Percentiles rank a stretch among this genome's conserved stretches.
Conservation (phyloP, 1,140 invertebrate genomes). For the Ooceraea biroi region DNA sequence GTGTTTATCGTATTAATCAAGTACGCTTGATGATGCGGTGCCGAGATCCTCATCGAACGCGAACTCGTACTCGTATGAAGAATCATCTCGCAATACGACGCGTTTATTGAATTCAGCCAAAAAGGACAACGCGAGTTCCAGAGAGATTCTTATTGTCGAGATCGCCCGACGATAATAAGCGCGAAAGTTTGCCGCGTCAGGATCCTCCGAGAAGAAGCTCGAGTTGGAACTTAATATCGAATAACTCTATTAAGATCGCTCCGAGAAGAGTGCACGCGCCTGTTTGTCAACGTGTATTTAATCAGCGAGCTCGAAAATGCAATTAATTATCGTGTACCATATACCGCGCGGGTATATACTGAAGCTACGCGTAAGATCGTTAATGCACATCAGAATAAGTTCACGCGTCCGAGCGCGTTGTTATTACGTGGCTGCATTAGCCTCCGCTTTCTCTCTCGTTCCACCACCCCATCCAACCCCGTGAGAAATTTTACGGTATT, state of each 20-base stretch:
- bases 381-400: slow-evolving; percentile 47
- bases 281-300: slow-evolving; percentile 51
- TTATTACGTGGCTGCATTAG: slow-evolving; percentile 27
- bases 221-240: slow-evolving; percentile 31
- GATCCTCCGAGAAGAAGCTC: neutral
- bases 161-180: neutral
- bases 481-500: slow-evolving; percentile 29
- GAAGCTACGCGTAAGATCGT: slow-evolving; percentile 26
- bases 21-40: slow-evolving; percentile 16
- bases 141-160: slow-evolving; percentile 1
- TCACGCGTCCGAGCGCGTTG: slow-evolving; percentile 17
- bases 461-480: no score
- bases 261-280: neutral
- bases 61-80: neutral
- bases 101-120: slow-evolving; percentile 2
- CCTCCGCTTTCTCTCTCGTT: neutral
- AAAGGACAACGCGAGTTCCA: neutral
- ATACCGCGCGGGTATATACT: neutral
- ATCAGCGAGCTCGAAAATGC: slow-evolving; percentile 55
- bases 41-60: neutral
- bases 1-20: slow-evolving; percentile 46
- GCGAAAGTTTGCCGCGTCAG: neutral
- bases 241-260: slow-evolving; percentile 20
- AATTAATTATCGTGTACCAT: slow-evolving; percentile 50
- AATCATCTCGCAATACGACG: neutral